Evolutionary conservation across 2,888 invertebrate genomes (phyloP), one percentile per base, ranked within the genome.

Genomic region (Sinopyrophorus schimmeli): DNA sequence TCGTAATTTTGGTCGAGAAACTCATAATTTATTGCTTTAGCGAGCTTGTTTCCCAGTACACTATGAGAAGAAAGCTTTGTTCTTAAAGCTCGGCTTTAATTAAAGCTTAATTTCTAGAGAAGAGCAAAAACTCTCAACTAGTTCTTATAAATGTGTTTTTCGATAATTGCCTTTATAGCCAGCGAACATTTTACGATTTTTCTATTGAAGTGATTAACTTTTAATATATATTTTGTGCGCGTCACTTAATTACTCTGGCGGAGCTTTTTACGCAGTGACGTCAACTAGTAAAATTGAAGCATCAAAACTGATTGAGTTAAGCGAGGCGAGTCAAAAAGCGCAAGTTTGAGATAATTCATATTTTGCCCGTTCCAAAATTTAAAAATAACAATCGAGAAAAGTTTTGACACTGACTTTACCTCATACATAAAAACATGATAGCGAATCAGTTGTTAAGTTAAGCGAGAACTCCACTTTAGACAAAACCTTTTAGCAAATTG

Each of bases 401-500:
- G 23, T 9, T 54, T 51, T 54, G 44, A 28, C 34, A 4, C 43
- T 11, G 63, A 63, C 47, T 64, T 55, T 66, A 64, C 69, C 69
- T 72, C 72, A 71, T 74, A 70, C 72, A 74, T 74, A 71, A 71
- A 73, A 69, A 73, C 73, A 74, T 74, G 72, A 73, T 73, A 68
- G 70, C 69, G 71, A 72, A 74, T 74, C 73, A 71, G 72, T 72
- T 72, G 73, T 72, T 73, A 74, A 72, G 70, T 70, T 73, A 73
- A 72, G 71, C 73, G 74, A 65, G 67, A 73, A 72, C 65, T 68
- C 71, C 71, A 72, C 72, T 73, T 71, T 72, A 71, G 69, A 71
- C 71, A 68, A 72, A 74, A 73, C 72, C 74, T 74, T 74, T 74
- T 74, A 74, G 73, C 69, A 71, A 73, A 74, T 74, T 74, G 69